Percentiles rank a stretch among this genome's conserved stretches.
Evolutionary conservation across 2,113 vertebrate species (phyloP).

Genomic region (Pseudorasbora parva): DNA sequence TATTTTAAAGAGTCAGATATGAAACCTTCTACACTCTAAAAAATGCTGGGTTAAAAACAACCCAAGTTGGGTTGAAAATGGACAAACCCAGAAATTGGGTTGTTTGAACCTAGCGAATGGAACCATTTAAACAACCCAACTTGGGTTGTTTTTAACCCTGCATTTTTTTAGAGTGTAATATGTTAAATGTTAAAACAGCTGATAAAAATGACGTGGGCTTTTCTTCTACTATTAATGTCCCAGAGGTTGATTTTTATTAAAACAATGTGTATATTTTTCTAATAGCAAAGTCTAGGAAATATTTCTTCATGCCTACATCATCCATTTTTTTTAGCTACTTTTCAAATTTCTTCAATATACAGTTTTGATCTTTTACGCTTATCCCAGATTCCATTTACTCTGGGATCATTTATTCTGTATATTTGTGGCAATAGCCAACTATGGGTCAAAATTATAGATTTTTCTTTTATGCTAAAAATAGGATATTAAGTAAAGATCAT

Average conservation of each 20-base stretch:
- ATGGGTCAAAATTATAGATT: too few relatives aligned
- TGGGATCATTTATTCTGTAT: too few relatives aligned
- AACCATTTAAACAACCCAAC: too few relatives aligned
- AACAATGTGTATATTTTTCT: not conserved
- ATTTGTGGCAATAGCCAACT: too few relatives aligned
- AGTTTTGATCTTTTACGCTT: not conserved
- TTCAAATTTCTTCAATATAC: not conserved
- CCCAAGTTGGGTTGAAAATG: too few relatives aligned
- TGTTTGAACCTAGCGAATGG: too few relatives aligned
- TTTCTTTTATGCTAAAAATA: too few relatives aligned
- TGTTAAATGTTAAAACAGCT: not conserved
- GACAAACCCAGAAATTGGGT: too few relatives aligned
- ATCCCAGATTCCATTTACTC: not conserved
- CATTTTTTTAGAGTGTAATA: too few relatives aligned
- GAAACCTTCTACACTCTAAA: not conserved
- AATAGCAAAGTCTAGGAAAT: not conserved
- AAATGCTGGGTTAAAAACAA: too few relatives aligned
- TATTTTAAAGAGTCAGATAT: not conserved
- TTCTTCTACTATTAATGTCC: not conserved
- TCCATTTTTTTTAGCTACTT: not conserved
- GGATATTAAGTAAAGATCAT: too few relatives aligned
- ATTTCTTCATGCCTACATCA: not conserved
- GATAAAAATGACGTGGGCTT: not conserved
- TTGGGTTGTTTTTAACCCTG: too few relatives aligned
- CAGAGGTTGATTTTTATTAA: not conserved